phyloP scores from a whole-genome alignment of 2,113 vertebrate genomes.

The Antigone vipio region DNA sequence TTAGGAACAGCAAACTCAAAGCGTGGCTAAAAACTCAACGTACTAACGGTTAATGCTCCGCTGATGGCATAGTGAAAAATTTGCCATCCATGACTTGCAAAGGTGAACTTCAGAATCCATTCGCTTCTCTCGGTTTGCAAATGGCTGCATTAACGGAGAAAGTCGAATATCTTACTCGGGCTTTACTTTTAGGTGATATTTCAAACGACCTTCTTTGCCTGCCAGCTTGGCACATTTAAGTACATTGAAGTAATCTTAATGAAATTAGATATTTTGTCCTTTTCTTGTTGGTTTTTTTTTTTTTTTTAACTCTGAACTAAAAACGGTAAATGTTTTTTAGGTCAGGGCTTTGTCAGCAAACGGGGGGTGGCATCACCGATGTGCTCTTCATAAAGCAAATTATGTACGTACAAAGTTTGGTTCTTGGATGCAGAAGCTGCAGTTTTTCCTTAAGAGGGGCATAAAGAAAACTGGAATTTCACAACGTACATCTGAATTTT shows the following conservation, averaged over 20 bases:
- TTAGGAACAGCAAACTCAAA: background rate
- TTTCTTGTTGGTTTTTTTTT: background rate
- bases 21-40: background rate
- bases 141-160: slow-evolving; percentile 24
- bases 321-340: background rate
- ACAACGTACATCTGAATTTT: background rate
- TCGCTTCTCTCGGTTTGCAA: background rate
- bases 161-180: background rate
- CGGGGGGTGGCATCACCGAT: background rate
- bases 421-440: background rate
- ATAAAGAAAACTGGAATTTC: background rate
- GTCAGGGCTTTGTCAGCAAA: background rate
- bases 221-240: background rate
- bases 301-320: background rate
- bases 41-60: background rate
- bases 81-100: slow-evolving; percentile 32
- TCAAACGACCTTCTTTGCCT: slow-evolving; percentile 23
- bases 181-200: slow-evolving; percentile 11
- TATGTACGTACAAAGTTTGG: background rate
- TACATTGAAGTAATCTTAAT: background rate
- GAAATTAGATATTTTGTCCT: background rate
- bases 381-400: background rate
- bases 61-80: slow-evolving; percentile 22
- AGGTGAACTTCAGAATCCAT: slow-evolving; percentile 55
- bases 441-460: background rate